Evolutionary conservation across 2,888 invertebrate species (phyloP), one percentile per base, ranked within the genome.

Genomic region (Rotaria magnacalcarata): DNA sequence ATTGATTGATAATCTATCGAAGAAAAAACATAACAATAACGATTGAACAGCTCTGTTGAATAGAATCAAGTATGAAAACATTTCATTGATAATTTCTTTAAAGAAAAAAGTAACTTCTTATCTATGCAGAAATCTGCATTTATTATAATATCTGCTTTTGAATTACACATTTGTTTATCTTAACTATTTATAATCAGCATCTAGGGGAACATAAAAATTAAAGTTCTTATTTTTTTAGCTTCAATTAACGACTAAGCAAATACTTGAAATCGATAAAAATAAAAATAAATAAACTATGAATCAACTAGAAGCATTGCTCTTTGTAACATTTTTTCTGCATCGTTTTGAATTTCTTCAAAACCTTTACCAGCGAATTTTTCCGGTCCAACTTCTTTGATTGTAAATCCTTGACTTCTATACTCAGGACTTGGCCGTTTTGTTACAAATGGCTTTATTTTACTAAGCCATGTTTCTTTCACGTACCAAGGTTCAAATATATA

Each of bases 1-100:
- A 86, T 27, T 86, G 85, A 54, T 86, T 86, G 58, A 27, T 75
- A 56, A 86, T 58, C 86, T 86, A n/a, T 34, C 43, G 8, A 86
- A 54, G 34, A 80, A 84, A 16, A 85, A 21, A 27, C 11, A 27
- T 5, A 21, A 24, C 4, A n/a, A n/a, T 8, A 58, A 58, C 8
- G 24, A 34, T 24, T 7, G 24, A 56, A 56, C 4, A 8, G 21
- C 6, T 3, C 21, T 2, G 19, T 4, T 54, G 21, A 5, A 21
- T 54, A 54, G 0, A 54, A 54, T 54, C 21, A 19, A 54, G 4
- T 19, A 19, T 54, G 6, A 6, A 21, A 21, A 54, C 7, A 54
- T 54, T 54, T 54, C 54, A 54, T 21, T 54, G 21, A 21, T 54
- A 4, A 21, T 54, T 54, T 19, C 21, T 54, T 21, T 6, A 54